Base-by-base conservation (phyloP, 1,140 invertebrate species). In the Phymorhynchus buccinoides region DNA sequence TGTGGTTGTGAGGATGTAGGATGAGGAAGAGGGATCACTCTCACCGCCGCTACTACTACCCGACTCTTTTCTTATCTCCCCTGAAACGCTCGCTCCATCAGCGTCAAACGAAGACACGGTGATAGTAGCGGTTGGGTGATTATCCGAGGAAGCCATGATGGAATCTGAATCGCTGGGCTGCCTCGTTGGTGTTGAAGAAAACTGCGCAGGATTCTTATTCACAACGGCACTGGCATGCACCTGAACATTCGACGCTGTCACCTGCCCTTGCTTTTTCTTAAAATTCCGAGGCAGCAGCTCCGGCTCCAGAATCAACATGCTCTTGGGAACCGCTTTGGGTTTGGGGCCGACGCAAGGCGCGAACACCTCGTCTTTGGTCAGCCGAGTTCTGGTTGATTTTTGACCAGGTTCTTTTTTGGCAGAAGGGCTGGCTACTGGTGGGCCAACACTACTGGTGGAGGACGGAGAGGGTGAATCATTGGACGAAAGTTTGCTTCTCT, bases 301-400 rank as follows among this genome's bases (percentile, higher is more conserved):
- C 32, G 81, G 81, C 18, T 83, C 81, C n/a, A 83, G 35, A 32
- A 83, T 83, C n/a, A 83, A 30, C 1, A 83, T 16, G 32, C 81
- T 83, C 44, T 73, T 83, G 66, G 81, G 81, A 1, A 83, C 81
- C n/a, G 81, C 81, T 35, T 37, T 83, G 6, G 81, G 81, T 41
- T 30, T 83, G 2, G 62, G 81, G 12, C 66, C 66, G 14, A n/a
- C 30, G 32, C 73, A 62, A 44, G 81, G 81, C 14, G 18, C 27
- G 3, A 79, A 52, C 2, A 79, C 44, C 42, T 79, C 77, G 32
- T 35, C 77, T 30, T 79, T 79, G 3, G 77, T 44, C 77, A 79
- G n/a, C 41, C 77, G 77, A 9, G 42, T n/a, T 22, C 44, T 79
- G 1, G n/a, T 18, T 30, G 37, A 0, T 75, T 75, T 75, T 16